A percentile compares a stretch with the other conserved stretches of the same genome.
phyloP scores from a whole-genome alignment of 2,113 vertebrate genomes.

The Sinocyclocheilus anshuiensis region DNA sequence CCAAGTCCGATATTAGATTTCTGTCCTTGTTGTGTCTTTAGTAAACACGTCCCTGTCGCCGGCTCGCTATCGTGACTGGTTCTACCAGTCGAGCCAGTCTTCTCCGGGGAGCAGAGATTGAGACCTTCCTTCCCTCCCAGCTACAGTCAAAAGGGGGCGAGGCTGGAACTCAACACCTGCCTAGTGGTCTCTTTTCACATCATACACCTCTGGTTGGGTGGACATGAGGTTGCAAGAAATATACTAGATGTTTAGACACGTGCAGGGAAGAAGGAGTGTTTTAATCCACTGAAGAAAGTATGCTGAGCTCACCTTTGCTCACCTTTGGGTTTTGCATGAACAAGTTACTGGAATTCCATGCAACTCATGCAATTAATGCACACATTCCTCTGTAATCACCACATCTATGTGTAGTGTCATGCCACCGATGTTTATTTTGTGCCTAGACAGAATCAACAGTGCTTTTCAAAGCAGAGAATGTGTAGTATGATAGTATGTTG shows the following conservation, averaged over 20 bases:
- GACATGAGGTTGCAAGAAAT: not conserved
- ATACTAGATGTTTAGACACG: not conserved
- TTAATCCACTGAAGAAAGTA: not conserved
- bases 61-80: constrained; percentile 58
- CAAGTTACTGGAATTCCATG: not conserved
- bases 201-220: not conserved
- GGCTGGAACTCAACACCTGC: constrained; percentile 13
- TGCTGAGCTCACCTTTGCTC: not conserved
- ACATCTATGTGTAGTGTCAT: not conserved
- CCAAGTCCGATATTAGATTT: constrained; percentile 44
- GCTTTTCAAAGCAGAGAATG: not conserved
- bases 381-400: constrained; percentile 12
- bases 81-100: constrained; percentile 68
- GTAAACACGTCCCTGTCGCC: constrained; percentile 20
- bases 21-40: not conserved
- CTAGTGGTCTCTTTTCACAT: not conserved
- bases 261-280: not conserved
- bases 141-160: constrained; percentile 6
- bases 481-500: not conserved
- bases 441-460: not conserved
- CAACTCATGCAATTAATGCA: not conserved
- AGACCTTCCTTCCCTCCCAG: constrained; percentile 1
- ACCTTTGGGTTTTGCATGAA: not conserved
- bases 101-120: constrained; percentile 2
- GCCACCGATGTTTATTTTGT: not conserved